phyloP scores from a whole-genome alignment of 2,888 invertebrate genomes.

The Selenia dentaria region DNA sequence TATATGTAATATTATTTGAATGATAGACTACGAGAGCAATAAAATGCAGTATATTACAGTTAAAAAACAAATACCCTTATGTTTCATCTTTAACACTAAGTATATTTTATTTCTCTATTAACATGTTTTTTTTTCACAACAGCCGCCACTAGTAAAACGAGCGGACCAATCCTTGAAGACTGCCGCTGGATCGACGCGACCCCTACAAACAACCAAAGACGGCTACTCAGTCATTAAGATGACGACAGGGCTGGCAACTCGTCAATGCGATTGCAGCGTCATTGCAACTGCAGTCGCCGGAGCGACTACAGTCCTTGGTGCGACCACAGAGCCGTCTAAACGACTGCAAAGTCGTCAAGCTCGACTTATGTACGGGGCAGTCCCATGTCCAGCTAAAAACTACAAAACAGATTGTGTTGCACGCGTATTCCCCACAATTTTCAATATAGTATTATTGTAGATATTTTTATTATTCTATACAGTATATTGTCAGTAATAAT shows the following conservation, averaged over 20 bases:
- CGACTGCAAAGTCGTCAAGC: slow-evolving; percentile 19
- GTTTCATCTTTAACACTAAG: too few relatives aligned
- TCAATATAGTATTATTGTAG: slow-evolving; percentile 4
- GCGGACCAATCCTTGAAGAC: slow-evolving; percentile 66
- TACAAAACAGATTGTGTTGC: slow-evolving; percentile 48
- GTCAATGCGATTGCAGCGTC: background rate
- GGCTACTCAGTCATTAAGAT: slow-evolving; percentile 21
- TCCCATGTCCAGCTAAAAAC: slow-evolving; percentile 40
- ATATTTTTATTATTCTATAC: too few relatives aligned
- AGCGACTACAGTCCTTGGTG: background rate
- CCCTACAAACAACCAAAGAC: slow-evolving; percentile 26
- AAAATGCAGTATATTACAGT: too few relatives aligned
- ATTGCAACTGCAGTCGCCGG: slow-evolving; percentile 10
- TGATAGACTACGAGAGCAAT: too few relatives aligned
- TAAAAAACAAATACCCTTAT: too few relatives aligned
- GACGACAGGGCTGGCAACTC: slow-evolving; percentile 7
- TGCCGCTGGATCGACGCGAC: slow-evolving; percentile 44
- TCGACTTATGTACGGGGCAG: slow-evolving; percentile 28
- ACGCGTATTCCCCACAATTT: slow-evolving; percentile 41
- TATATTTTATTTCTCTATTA: slow-evolving; percentile 13
- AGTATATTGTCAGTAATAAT: too few relatives aligned
- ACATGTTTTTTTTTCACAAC: slow-evolving; percentile 47
- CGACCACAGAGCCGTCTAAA: slow-evolving; percentile 3
- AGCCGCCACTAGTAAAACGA: slow-evolving; percentile 78
- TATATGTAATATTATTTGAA: too few relatives aligned